These are phyloP conservation scores for Zoanthus sociatus DNA, from an alignment of 92 coral and sea anemone species.

Conservation along the genomic window DNA sequence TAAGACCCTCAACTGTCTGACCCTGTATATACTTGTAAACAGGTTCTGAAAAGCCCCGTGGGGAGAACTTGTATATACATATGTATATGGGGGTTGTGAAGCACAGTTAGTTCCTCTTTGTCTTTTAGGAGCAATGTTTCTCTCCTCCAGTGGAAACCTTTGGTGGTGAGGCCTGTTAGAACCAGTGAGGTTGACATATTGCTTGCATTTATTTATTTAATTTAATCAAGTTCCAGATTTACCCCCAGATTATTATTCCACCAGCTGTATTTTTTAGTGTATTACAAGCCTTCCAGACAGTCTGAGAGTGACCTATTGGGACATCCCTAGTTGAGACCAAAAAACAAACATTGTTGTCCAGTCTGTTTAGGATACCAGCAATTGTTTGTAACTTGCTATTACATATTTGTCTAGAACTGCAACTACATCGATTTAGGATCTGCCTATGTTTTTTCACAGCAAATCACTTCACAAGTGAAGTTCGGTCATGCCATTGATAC, in stretches of 20 bases:
- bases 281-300: slow-evolving; percentile 11
- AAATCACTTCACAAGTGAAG: slow-evolving; percentile 17
- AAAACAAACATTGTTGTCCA: slow-evolving; percentile 14
- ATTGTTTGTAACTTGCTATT: slow-evolving; percentile 20
- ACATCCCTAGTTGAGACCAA: slow-evolving; percentile 22
- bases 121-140: slow-evolving; percentile 15
- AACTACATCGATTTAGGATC: slow-evolving; percentile 26
- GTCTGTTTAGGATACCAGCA: slow-evolving; percentile 16
- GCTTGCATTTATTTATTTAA: slow-evolving; percentile 22
- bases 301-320: slow-evolving; percentile 28
- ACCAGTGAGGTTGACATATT: slow-evolving; percentile 24
- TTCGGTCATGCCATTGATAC: slow-evolving; percentile 16
- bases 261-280: slow-evolving; percentile 33
- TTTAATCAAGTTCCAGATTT: slow-evolving; percentile 34
- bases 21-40: too few relatives aligned
- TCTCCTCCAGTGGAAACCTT: slow-evolving; percentile 29
- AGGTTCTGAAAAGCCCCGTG: too few relatives aligned
- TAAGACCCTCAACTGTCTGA: too few relatives aligned
- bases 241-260: slow-evolving; percentile 18
- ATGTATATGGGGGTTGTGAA: neutral
- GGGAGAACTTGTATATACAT: too few relatives aligned
- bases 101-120: slow-evolving; percentile 20
- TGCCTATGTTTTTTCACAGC: slow-evolving; percentile 29
- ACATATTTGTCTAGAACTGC: slow-evolving; percentile 34
- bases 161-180: slow-evolving; percentile 26